Base-by-base conservation (phyloP, 1,140 invertebrate genomes). In the Drosophila kikkawai region DNA sequence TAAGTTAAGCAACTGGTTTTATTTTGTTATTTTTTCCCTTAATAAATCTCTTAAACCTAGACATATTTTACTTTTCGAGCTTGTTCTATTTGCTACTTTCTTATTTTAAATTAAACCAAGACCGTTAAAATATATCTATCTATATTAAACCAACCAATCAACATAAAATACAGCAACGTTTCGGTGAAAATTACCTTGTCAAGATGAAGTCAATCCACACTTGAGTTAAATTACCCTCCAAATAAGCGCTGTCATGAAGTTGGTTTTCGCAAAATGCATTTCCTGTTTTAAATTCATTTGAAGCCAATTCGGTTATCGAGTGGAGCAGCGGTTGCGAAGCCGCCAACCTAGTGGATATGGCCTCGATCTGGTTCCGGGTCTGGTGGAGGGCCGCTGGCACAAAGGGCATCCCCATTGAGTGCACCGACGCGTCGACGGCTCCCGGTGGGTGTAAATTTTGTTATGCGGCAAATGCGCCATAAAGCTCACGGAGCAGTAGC, bases 401-500 rank as follows among this genome's bases (percentile, higher is more conserved):
- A 77, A 60, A 76, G 63, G 73, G 51, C 59, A 57, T 50, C 48
- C 74, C 74, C 71, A 77, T 68, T 76, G 74, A 78, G 74, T 69
- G 75, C 64, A 42, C 51, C 57, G 64, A 51, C 73, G 45, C 57
- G 64, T 50, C 67, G 22, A 44, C 75, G 47, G 60, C 61, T 68
- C 42, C 59, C 71, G 68, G 80, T 88, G 83, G 80, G 85, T 84
- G 84, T 87, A 88, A 84, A 87, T 87, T 83, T 88, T 84, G 84
- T 88, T 87, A 79, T 84, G 80, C 84, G 65, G 68, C 83, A 87
- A 87, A 87, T 87, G 76, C 80, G 73, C 77, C 84, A 88, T 84
- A 87, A 87, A 88, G 77, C 83, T 70, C 47, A 67, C 57, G 61
- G 47, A 65, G 42, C 70, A 65, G 81, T 26, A 65, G 56, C 59